Conservation (phyloP, 1,140 invertebrate species). For the Hestina assimilis region DNA sequence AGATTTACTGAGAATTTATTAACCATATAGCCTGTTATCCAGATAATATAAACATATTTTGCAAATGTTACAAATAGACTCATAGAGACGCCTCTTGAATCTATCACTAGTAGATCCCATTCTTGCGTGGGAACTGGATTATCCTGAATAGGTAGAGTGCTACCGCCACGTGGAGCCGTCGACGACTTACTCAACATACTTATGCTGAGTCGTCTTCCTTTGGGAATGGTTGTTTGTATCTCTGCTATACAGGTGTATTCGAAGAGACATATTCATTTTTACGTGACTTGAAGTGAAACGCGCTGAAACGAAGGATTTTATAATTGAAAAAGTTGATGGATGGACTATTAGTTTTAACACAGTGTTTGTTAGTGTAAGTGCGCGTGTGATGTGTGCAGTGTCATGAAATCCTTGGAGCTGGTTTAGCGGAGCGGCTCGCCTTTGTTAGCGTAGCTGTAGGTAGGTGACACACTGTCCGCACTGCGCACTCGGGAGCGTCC, state of each 20-base stretch:
- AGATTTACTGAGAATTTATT: too few species aligned
- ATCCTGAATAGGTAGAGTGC: neutral
- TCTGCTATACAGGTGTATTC: neutral
- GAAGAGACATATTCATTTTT: neutral
- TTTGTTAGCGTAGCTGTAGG: conserved; percentile 12
- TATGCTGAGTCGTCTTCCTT: neutral
- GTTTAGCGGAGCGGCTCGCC: conserved; percentile 18
- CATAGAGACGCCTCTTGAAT: too few species aligned
- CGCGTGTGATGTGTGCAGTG: conserved; percentile 9
- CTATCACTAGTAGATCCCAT: too few species aligned
- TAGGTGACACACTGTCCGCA: conserved; percentile 3
- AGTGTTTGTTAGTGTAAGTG: neutral
- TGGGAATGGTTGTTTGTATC: neutral
- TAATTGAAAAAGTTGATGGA: conserved; percentile 4
- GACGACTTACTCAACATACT: neutral
- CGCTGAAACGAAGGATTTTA: neutral
- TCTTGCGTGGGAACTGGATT: too few species aligned
- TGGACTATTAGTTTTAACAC: conserved; percentile 5
- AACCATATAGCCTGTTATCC: too few species aligned
- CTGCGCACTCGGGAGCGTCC: neutral
- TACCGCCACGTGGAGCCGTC: neutral
- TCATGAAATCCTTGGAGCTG: conserved; percentile 15
- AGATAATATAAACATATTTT: too few species aligned
- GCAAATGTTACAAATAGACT: too few species aligned
- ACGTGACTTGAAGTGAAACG: neutral